Percentiles rank a stretch among this genome's conserved stretches.
phyloP scores from a whole-genome alignment of 2,888 invertebrate species.

The Furcula furcula region DNA sequence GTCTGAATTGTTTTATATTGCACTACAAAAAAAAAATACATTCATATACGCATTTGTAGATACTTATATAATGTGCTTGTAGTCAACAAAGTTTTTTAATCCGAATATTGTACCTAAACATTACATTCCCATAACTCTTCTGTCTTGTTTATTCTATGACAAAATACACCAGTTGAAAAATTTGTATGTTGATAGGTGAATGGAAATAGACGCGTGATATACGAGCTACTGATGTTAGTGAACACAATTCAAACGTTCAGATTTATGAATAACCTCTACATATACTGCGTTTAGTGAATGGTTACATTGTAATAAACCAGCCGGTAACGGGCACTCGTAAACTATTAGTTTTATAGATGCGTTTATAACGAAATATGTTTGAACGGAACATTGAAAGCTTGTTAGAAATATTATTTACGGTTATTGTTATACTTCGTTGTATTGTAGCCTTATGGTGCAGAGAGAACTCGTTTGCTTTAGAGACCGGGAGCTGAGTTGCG shows the following conservation, averaged over 20 bases:
- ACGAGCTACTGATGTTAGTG: conserved; percentile 48
- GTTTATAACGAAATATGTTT: conserved; percentile 35
- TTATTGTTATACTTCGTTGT: too few species aligned
- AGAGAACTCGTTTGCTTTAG: too few species aligned
- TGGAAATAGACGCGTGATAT: conserved; percentile 62
- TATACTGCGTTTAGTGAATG: conserved; percentile 56
- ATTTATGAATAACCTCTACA: conserved; percentile 63
- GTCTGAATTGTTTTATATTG: too few species aligned
- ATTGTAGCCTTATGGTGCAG: too few species aligned
- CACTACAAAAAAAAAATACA: too few species aligned
- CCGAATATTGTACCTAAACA: too few species aligned
- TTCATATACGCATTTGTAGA: too few species aligned
- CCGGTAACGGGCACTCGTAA: conserved; percentile 35
- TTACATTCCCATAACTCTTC: neutral
- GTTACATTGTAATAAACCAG: conserved; percentile 62
- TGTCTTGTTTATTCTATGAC: conserved; percentile 28
- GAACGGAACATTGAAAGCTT: conserved; percentile 23
- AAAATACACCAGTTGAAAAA: conserved; percentile 44
- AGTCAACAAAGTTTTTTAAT: too few species aligned
- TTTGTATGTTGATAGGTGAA: conserved; percentile 44
- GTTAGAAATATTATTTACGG: conserved; percentile 39
- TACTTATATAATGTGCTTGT: too few species aligned
- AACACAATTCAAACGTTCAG: conserved; percentile 49
- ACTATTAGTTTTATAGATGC: conserved; percentile 47
- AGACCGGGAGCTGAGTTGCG: too few species aligned